Base-by-base conservation (phyloP, 2,113 vertebrate genomes). In the Rhea pennata region DNA sequence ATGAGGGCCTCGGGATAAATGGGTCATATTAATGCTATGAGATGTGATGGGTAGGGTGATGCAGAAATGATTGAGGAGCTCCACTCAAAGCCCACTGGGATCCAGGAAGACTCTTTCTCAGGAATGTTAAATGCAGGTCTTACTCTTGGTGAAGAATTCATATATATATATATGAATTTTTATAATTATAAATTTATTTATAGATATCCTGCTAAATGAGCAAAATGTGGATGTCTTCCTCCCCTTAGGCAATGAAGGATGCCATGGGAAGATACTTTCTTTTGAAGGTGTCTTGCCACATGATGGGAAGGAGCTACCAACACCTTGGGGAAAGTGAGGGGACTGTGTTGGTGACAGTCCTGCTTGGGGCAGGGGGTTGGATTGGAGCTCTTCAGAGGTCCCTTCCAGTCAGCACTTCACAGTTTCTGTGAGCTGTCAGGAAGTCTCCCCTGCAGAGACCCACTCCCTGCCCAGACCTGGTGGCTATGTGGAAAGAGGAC, bases 341-440 rank as follows among this genome's bases (percentile, higher is more conserved):
- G 48, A 5, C 6, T 0, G 0, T 50, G 51, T 16, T 53, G 53
- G 17, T n/a, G 73, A 8, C 15, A 13, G 58, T 58, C 46, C n/a
- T 54, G 0, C 17, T 20, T 56, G 75, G 61, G 81, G 59, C 19
- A 69, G 40, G 36, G 76, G 33, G 10, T 15, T 81, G 54, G 23
- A 39, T 12, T 5, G 15, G 59, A 48, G 24, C 31, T 16, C 67
- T 48, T 40, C 19, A 56, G 40, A 36, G 58, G 14, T 59, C 77
- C 65, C 53, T 56, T 82, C 42, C 81, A 75, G 79, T 26, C 54
- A 15, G 10, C 22, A 6, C 46, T 78, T 74, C 10, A 15, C 14
- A 53, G 8, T 22, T 74, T 13, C 54, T 36, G 40, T 53, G 51
- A 66, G 61, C 65, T 81, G 78, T 58, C 56, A 17, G 62, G 87